phyloP scores from a whole-genome alignment of 2,113 vertebrate genomes.

The Indri indri region DNA sequence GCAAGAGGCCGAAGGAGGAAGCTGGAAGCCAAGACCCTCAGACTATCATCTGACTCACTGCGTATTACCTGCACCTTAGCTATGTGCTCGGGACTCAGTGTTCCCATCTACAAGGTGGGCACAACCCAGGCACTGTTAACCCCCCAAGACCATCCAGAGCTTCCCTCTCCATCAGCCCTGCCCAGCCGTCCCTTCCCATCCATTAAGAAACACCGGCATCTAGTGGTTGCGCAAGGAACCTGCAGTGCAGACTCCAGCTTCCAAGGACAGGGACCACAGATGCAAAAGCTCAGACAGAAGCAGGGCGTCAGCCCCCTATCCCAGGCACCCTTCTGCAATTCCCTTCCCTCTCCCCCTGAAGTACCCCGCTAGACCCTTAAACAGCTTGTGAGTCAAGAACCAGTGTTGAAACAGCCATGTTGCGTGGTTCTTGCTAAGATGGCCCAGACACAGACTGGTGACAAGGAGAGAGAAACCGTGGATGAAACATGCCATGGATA shows the following conservation, averaged over 20 bases:
- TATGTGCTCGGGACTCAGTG: neutral
- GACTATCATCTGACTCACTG: neutral
- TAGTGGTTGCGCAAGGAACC: neutral
- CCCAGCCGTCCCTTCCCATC: neutral
- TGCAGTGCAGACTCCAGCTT: neutral
- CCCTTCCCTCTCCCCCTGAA: neutral
- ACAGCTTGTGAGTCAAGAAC: neutral
- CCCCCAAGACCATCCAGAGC: neutral
- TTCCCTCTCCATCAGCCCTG: accelerated
- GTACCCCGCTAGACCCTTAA: neutral
- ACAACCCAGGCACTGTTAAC: too few species aligned
- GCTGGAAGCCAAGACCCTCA: neutral
- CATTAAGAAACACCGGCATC: slow-evolving; percentile 70
- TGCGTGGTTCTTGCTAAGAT: neutral
- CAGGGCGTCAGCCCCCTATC: neutral
- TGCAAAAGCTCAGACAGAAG: neutral
- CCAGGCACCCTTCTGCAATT: neutral
- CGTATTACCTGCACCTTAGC: neutral
- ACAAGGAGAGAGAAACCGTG: neutral
- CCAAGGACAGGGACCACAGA: neutral
- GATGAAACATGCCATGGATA: neutral
- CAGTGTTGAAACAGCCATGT: neutral
- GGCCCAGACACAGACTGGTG: neutral
- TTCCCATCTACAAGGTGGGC: neutral
- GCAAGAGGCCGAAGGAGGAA: neutral